phyloP scores from a whole-genome alignment of 2,113 vertebrate genomes.

The Grallaria varia region DNA sequence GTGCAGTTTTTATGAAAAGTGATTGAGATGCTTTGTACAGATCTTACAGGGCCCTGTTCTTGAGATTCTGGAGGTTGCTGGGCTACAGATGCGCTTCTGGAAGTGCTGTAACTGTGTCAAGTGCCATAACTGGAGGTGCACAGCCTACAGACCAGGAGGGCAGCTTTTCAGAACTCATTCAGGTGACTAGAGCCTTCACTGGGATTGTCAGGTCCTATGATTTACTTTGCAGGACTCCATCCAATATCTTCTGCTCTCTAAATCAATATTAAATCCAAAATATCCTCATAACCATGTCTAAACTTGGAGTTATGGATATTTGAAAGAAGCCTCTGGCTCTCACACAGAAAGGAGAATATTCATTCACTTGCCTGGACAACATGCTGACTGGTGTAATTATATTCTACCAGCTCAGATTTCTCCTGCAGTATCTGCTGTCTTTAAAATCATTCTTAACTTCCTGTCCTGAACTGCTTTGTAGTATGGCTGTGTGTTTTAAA shows the following conservation, averaged over 20 bases:
- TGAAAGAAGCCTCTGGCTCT: constrained; percentile 23
- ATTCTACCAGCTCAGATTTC: constrained; percentile 17
- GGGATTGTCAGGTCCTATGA: neutral
- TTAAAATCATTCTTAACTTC: constrained; percentile 30
- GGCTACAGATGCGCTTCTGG: neutral
- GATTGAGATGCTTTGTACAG: neutral
- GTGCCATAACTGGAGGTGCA: neutral
- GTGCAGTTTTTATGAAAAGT: neutral
- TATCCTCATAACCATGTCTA: neutral
- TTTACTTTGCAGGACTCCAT: neutral
- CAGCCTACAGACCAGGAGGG: neutral
- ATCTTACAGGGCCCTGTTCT: rapidly evolving
- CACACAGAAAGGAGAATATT: neutral
- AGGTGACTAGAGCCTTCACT: neutral
- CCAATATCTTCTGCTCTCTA: neutral
- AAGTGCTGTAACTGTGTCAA: neutral
- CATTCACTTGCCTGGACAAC: constrained; percentile 10
- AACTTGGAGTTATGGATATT: constrained; percentile 25
- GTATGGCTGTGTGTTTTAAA: neutral
- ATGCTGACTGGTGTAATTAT: constrained; percentile 31
- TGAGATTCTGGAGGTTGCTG: neutral
- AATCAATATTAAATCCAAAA: constrained; percentile 35
- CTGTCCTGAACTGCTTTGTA: neutral
- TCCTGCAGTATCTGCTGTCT: constrained; percentile 1
- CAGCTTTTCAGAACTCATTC: neutral